Conservation (phyloP, 2,797 vertebrate species). For the Spea hammondii region DNA sequence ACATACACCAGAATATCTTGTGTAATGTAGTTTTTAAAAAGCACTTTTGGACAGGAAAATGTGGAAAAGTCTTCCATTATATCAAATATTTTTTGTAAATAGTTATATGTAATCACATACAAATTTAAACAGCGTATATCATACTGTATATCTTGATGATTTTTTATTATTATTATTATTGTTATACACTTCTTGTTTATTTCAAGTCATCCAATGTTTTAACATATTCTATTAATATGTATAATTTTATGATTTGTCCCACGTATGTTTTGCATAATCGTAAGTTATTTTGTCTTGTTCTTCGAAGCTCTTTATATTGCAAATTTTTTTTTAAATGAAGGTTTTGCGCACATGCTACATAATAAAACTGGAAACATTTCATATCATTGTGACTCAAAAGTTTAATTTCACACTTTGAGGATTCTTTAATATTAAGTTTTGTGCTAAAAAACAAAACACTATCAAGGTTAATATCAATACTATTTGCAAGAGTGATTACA, state of each 20-base stretch:
- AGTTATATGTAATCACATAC: constrained; percentile 65
- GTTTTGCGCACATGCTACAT: constrained; percentile 61
- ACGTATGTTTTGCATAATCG: constrained; percentile 71
- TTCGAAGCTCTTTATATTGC: constrained; percentile 66
- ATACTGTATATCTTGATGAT: constrained; percentile 64
- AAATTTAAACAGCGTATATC: constrained; percentile 63
- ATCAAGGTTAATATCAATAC: no score
- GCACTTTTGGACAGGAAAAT: constrained; percentile 65
- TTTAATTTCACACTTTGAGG: neutral
- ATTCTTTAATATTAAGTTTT: no score
- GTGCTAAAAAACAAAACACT: no score
- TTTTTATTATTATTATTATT: constrained; percentile 56
- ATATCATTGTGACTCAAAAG: constrained; percentile 28
- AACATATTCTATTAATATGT: constrained; percentile 67
- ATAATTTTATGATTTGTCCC: constrained; percentile 71
- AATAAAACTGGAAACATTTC: constrained; percentile 69
- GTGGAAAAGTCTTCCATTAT: constrained; percentile 67
- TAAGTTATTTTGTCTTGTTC: constrained; percentile 74
- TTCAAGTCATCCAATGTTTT: constrained; percentile 61
- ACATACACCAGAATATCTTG: constrained; percentile 63
- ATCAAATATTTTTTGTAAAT: constrained; percentile 61
- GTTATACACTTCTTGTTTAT: constrained; percentile 61
- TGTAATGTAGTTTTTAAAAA: constrained; percentile 70
- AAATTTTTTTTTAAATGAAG: constrained; percentile 63
- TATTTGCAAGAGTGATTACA: no score